These are phyloP conservation scores for Calameuta filiformis DNA, from an alignment of 2,888 invertebrate species.

Conservation along the genomic window DNA sequence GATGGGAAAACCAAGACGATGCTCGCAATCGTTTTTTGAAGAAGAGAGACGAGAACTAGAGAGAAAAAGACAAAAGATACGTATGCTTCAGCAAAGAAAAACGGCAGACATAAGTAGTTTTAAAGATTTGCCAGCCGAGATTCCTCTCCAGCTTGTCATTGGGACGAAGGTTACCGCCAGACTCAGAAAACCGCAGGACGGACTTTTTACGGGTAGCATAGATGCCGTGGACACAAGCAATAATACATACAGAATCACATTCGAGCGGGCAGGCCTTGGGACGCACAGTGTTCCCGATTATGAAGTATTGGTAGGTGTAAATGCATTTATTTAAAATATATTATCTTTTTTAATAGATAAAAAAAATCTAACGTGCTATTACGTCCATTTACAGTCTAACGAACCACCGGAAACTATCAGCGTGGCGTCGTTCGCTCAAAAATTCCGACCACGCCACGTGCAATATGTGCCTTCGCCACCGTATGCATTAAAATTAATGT, in stretches of 20 bases:
- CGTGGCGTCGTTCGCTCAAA: slow-evolving; percentile 83
- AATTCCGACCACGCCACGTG: slow-evolving; percentile 79
- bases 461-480: slow-evolving; percentile 66
- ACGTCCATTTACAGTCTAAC: slow-evolving; percentile 72
- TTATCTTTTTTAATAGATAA: slow-evolving; percentile 24
- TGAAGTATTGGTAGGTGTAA: slow-evolving; percentile 79
- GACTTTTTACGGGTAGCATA: slow-evolving; percentile 91
- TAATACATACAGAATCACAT: slow-evolving; percentile 93
- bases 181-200: slow-evolving; percentile 92
- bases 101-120: slow-evolving; percentile 78
- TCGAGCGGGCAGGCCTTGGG: slow-evolving; percentile 91
- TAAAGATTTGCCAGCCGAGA: slow-evolving; percentile 93
- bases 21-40: slow-evolving; percentile 93
- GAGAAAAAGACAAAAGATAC: slow-evolving; percentile 89
- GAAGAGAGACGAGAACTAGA: slow-evolving; percentile 94
- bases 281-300: slow-evolving; percentile 97
- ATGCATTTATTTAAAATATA: neutral
- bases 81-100: slow-evolving; percentile 93
- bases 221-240: slow-evolving; percentile 96
- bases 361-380: slow-evolving; percentile 84
- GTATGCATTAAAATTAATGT: slow-evolving; percentile 56
- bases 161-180: slow-evolving; percentile 95
- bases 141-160: slow-evolving; percentile 93
- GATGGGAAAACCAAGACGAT: slow-evolving; percentile 97
- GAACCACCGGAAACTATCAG: slow-evolving; percentile 92